Percentiles rank a stretch among this genome's conserved stretches.
Conservation (phyloP, 2,113 vertebrate genomes). For the Crotalus viridis region DNA sequence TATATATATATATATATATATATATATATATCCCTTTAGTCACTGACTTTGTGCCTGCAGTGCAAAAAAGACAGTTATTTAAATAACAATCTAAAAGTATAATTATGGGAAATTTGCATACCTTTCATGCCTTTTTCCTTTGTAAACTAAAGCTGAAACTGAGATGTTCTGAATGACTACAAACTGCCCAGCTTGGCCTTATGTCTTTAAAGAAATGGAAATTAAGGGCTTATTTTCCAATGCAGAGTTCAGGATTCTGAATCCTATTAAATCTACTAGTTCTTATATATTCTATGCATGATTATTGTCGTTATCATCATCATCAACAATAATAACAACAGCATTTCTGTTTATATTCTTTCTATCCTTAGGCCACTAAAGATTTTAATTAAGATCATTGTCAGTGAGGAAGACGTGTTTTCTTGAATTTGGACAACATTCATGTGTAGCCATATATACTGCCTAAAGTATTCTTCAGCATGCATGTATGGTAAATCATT, state of each 20-base stretch:
- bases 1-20: slow-evolving; percentile 29
- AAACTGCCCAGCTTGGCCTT: slow-evolving; percentile 12
- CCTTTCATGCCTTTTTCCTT: slow-evolving; percentile 53
- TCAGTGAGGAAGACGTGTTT: not conserved
- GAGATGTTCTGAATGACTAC: not conserved
- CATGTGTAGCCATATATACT: not conserved
- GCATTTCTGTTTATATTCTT: not conserved
- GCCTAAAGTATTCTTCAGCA: not conserved
- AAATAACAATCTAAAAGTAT: slow-evolving; percentile 64
- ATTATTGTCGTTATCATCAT: not conserved
- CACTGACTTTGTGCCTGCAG: slow-evolving; percentile 58
- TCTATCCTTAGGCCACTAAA: not conserved
- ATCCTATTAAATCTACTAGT: not conserved
- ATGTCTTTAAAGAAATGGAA: slow-evolving; percentile 30
- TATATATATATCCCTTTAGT: slow-evolving; percentile 29
- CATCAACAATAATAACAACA: not conserved
- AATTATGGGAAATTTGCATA: slow-evolving; percentile 62
- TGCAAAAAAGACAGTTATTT: slow-evolving; percentile 65
- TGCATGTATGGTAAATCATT: fast-evolving
- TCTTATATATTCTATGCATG: not conserved
- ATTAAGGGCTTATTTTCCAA: not conserved
- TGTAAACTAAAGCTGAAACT: slow-evolving; percentile 31
- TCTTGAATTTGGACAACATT: not conserved
- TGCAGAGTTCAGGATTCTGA: not conserved
- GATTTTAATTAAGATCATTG: not conserved